These are phyloP conservation scores for Drosophila ohnishii DNA, from an alignment of 1,140 invertebrate species.

Conservation along the genomic window DNA sequence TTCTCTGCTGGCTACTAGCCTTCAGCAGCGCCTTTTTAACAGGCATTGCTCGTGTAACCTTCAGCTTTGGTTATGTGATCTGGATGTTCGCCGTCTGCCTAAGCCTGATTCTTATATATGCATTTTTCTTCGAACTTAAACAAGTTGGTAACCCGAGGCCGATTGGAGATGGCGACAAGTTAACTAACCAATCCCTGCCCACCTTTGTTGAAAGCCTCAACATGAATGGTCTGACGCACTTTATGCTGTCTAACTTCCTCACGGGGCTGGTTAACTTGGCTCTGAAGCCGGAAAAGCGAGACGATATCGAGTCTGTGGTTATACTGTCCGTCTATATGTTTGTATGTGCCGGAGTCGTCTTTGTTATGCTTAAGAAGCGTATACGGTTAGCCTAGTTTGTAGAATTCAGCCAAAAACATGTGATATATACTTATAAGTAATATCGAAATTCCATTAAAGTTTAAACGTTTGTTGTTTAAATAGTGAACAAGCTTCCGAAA, in stretches of 20 bases:
- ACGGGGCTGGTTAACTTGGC: constrained; percentile 67
- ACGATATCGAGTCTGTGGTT: constrained; percentile 22
- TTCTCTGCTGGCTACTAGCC: constrained; percentile 34
- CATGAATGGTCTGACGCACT: constrained; percentile 62
- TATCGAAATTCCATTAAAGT: background rate
- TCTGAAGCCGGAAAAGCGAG: constrained; percentile 35
- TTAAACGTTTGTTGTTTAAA: background rate
- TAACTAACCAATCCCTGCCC: constrained; percentile 22
- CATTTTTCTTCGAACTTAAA: constrained; percentile 53
- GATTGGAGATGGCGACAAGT: constrained; percentile 1
- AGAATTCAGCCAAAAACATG: background rate
- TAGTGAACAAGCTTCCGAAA: background rate
- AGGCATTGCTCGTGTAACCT: constrained; percentile 62
- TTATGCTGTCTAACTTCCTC: constrained; percentile 64
- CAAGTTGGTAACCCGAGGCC: background rate
- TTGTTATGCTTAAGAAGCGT: constrained; percentile 45
- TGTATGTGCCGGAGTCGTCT: constrained; percentile 28
- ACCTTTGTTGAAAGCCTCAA: constrained; percentile 54
- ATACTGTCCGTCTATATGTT: constrained; percentile 66
- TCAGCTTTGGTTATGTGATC: constrained; percentile 53
- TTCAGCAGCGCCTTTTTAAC: constrained; percentile 12
- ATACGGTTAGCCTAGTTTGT: constrained; percentile 61
- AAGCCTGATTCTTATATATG: constrained; percentile 38
- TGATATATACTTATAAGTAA: constrained; percentile 10
- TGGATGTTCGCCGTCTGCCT: constrained; percentile 42